Evolutionary conservation across 2,113 vertebrate genomes (phyloP).

Genomic region (Panurus biarmicus): DNA sequence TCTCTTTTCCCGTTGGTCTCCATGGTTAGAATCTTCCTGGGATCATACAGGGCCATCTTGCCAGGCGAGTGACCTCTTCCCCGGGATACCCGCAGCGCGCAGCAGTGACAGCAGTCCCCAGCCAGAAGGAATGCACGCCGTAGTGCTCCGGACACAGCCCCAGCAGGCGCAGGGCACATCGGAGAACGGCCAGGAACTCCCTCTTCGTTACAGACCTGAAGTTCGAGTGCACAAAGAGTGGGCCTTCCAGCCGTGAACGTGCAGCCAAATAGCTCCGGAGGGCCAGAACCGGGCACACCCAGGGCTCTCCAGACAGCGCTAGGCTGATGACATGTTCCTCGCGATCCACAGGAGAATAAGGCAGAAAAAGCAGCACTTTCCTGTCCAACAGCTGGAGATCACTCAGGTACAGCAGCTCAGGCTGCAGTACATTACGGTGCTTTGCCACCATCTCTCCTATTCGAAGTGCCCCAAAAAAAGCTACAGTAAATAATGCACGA

Average conservation of each 20-base stretch:
- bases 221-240: neutral
- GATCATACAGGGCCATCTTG: constrained; percentile 1
- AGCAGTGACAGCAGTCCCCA: neutral
- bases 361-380: neutral
- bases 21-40: neutral
- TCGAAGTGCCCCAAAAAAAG: constrained; percentile 38
- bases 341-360: neutral
- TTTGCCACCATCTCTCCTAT: constrained; percentile 24
- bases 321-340: neutral
- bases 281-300: constrained; percentile 32
- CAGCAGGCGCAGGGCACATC: neutral
- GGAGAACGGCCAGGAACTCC: neutral
- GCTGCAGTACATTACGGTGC: neutral
- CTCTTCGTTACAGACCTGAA: neutral
- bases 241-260: neutral
- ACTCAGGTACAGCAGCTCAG: neutral
- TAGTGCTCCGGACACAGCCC: neutral
- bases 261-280: neutral
- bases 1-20: neutral
- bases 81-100: fast-evolving
- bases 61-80: neutral
- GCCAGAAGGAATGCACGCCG: constrained; percentile 19
- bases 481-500: neutral
- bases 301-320: neutral
- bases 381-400: neutral